phyloP scores from a whole-genome alignment of 1,140 invertebrate species.

The Cyphomyrmex costatus region DNA sequence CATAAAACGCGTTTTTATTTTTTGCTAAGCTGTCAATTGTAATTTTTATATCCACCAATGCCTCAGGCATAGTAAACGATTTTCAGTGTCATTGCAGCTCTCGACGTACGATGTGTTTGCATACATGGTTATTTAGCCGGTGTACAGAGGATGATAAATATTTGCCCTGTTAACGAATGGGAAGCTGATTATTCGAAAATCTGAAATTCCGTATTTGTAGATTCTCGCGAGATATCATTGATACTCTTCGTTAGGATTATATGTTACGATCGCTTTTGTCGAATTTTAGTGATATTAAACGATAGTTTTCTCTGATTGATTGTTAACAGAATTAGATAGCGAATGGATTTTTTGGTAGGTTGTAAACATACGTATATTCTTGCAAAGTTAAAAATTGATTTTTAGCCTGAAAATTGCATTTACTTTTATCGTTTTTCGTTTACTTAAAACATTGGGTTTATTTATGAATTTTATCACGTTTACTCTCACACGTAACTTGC shows the following conservation, averaged over 20 bases:
- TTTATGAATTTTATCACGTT: conserved; percentile 20
- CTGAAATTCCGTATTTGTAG: conserved; percentile 20
- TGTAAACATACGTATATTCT: background rate
- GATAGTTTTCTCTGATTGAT: background rate
- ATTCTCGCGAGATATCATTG: background rate
- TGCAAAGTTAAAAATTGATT: background rate
- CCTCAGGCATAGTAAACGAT: background rate
- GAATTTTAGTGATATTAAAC: background rate
- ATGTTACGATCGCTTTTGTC: background rate
- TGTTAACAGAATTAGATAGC: background rate
- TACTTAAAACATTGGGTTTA: background rate
- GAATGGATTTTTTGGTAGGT: background rate
- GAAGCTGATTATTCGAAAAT: conserved; percentile 55
- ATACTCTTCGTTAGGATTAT: background rate
- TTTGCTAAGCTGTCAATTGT: background rate
- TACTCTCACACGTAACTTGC: conserved; percentile 11
- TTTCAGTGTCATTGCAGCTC: conserved; percentile 33
- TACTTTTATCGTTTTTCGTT: background rate
- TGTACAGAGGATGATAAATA: conserved; percentile 29
- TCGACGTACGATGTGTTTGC: conserved; percentile 44
- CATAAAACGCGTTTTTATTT: conserved; percentile 5
- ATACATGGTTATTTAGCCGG: conserved; percentile 30
- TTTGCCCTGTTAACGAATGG: conserved; percentile 53
- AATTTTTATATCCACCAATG: conserved; percentile 38
- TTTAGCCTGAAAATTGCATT: background rate